phyloP scores from a whole-genome alignment of 2,797 vertebrate species.

The Bufotes viridis region DNA sequence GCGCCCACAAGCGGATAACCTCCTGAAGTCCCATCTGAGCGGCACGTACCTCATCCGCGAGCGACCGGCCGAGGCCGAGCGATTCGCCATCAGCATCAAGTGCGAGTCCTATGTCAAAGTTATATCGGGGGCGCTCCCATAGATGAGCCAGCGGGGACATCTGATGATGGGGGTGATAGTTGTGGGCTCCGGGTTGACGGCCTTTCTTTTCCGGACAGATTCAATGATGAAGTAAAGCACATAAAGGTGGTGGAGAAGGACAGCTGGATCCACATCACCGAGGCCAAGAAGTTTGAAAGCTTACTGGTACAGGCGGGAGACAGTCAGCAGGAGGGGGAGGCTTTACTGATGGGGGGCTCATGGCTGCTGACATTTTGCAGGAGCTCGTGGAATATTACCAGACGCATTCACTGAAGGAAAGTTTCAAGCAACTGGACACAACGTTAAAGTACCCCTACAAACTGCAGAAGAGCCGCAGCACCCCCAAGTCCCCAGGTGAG shows the following conservation, averaged over 20 bases:
- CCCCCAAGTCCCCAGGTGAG: conserved; percentile 90
- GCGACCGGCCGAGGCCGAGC: conserved; percentile 91
- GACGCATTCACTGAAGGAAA: conserved; percentile 94
- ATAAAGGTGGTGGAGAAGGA: conserved; percentile 98
- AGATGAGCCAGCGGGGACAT: too few relatives aligned
- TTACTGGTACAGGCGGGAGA: conserved; percentile 80
- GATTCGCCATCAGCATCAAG: conserved; percentile 98
- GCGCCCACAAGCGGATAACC: conserved; percentile 94
- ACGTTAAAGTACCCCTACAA: conserved; percentile 94
- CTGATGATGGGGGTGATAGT: not conserved
- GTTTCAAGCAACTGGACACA: conserved; percentile 96
- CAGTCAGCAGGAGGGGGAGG: not conserved
- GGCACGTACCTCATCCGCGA: conserved; percentile 97
- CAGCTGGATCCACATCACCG: conserved; percentile 97
- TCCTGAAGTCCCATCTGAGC: conserved; percentile 89
- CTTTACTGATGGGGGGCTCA: not conserved
- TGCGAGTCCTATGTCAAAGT: conserved; percentile 61
- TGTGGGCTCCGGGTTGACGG: not conserved
- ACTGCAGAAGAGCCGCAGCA: conserved; percentile 86
- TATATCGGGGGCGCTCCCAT: too few relatives aligned
- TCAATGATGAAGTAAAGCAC: conserved; percentile 98
- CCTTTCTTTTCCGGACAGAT: conserved; percentile 73
- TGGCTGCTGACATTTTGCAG: conserved; percentile 68
- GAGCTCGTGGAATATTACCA: conserved; percentile 98
- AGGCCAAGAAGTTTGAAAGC: conserved; percentile 97